Evolutionary conservation across 1,140 invertebrate genomes (phyloP).

Genomic region (Aphelinus atriplicis): DNA sequence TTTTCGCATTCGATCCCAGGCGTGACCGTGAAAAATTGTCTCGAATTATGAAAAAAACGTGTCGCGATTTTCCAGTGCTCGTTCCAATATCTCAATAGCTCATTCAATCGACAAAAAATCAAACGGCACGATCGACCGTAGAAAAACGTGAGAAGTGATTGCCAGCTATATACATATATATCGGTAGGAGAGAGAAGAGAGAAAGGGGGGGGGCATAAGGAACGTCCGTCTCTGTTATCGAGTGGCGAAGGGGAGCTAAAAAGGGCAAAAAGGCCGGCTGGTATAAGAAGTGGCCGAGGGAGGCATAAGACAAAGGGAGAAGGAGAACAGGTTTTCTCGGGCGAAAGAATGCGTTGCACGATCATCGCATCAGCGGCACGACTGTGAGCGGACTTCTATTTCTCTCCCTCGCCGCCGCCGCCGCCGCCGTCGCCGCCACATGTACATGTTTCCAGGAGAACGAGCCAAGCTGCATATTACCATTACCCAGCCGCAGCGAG

Average conservation of each 20-base stretch:
- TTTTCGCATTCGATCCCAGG: too few species aligned
- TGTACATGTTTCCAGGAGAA: too few species aligned
- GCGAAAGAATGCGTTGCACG: conserved; percentile 33
- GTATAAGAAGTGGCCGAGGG: neutral
- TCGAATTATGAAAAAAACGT: neutral
- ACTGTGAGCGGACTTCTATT: conserved; percentile 12
- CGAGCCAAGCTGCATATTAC: too few species aligned
- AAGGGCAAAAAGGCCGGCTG: too few species aligned
- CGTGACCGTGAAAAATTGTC: neutral
- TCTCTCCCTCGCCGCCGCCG: conserved; percentile 5
- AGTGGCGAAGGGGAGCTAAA: too few species aligned
- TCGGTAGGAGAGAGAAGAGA: neutral
- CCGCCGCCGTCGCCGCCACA: neutral
- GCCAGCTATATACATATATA: too few species aligned
- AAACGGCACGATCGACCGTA: conserved; percentile 15
- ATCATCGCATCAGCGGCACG: conserved; percentile 25
- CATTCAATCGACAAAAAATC: conserved; percentile 17
- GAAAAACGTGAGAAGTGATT: conserved; percentile 23
- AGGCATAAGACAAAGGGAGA: conserved; percentile 12
- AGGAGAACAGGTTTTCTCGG: conserved; percentile 27
- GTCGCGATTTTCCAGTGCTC: neutral
- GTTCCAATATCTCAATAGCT: conserved; percentile 21
- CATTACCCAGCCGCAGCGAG: too few species aligned
- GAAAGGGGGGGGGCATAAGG: neutral
- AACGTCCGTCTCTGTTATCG: too few species aligned